Base-by-base conservation (phyloP, 2,113 vertebrate species). In the mouse (Mus musculus) region DNA sequence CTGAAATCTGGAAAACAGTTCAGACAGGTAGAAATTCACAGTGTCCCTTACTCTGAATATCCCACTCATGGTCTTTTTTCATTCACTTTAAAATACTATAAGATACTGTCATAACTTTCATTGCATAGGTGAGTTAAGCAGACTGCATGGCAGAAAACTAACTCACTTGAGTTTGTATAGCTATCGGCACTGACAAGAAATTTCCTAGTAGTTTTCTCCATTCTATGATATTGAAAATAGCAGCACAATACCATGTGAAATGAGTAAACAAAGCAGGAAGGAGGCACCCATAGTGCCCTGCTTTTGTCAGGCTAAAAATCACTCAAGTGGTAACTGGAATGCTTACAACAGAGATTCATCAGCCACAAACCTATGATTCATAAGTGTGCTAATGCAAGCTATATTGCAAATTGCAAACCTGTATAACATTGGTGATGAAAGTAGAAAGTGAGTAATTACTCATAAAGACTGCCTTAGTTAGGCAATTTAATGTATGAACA, bases 61-160 rank as follows among this genome's bases (percentile, higher is more conserved):
- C 52, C 24, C 0, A 1, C 0, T 3, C 4, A 16, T 42, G 20
- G 5, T 7, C 28, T 24, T 49, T 3, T 54, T 5, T 19, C 0
- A 61, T 12, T 56, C 0, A 54, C 19, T 49, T n/a, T 20, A n/a
- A 1, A n/a, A 13, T 24, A 56, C 1, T 19, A 1, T 3, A 61
- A 54, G 30, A 63, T 17, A 5, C 72, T 59, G 2, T 14, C 39
- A 11, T 20, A 42, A 73, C 28, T 12, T 12, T 33, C 4, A 42
- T 9, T 24, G 30, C 65, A 12, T 7, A 75, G 7, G 8, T 72
- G 63, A 80, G 61, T 6, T 93, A 92, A 30, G 14, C 19, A 77
- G 72, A 11, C 59, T 36, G 11, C 5, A 86, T 39, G 49, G 2
- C 67, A 30, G 17, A 26, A 39, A 65, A 8, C 20, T 86, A 61